Conservation (phyloP, 2,888 invertebrate genomes). For the Tinea trinotella region DNA sequence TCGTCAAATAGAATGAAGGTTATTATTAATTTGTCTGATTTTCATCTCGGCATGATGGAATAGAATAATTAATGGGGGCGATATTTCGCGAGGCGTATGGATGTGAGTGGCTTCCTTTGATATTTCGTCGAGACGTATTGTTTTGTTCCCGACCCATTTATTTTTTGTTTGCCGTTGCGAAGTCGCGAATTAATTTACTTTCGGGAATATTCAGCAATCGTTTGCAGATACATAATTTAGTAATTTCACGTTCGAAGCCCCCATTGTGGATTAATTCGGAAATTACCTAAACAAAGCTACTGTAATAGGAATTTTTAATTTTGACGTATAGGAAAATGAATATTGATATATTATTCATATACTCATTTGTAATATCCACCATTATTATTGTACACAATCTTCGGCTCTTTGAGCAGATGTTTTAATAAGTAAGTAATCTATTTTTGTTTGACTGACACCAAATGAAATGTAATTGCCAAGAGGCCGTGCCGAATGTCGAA, state of each 20-base stretch:
- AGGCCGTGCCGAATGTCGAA: slow-evolving; percentile 23
- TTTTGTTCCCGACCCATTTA: slow-evolving; percentile 37
- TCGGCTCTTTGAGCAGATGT: too few species aligned
- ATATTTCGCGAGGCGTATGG: slow-evolving; percentile 29
- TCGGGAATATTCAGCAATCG: slow-evolving; percentile 44
- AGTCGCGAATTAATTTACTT: slow-evolving; percentile 55
- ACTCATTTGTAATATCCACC: neutral
- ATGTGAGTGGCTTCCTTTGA: slow-evolving; percentile 46
- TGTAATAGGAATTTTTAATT: slow-evolving; percentile 9
- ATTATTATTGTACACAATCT: neutral
- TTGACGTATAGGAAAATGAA: neutral
- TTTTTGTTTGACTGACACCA: slow-evolving; percentile 30
- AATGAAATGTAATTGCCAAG: slow-evolving; percentile 36
- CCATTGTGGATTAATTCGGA: slow-evolving; percentile 19
- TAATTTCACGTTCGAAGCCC: slow-evolving; percentile 29
- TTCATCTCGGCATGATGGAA: slow-evolving; percentile 40
- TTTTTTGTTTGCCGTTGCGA: slow-evolving; percentile 44
- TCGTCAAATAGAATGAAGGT: slow-evolving; percentile 19
- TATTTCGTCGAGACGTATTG: slow-evolving; percentile 39
- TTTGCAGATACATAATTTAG: slow-evolving; percentile 45
- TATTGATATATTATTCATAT: neutral
- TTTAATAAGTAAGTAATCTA: slow-evolving; percentile 18
- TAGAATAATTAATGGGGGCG: slow-evolving; percentile 50
- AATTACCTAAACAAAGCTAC: slow-evolving; percentile 11
- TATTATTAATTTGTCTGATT: slow-evolving; percentile 31